phyloP scores from a whole-genome alignment of 2,888 invertebrate genomes.

The Zhuqinia jingwanae region DNA sequence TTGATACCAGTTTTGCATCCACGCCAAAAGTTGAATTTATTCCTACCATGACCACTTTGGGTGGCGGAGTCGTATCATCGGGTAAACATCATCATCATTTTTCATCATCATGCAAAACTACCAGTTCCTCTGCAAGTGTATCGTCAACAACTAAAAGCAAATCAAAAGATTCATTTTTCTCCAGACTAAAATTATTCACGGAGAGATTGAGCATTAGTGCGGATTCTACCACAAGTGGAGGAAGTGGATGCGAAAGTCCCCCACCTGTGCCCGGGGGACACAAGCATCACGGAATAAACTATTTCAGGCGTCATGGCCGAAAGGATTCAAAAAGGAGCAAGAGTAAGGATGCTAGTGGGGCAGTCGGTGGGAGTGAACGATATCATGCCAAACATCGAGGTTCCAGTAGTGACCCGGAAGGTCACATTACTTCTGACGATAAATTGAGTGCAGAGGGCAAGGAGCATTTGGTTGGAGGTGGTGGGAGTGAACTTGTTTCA shows the following conservation, averaged over 20 bases:
- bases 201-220: constrained; percentile 81
- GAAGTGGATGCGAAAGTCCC: constrained; percentile 69
- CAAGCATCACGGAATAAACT: constrained; percentile 73
- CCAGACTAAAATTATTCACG: constrained; percentile 83
- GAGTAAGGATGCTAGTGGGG: constrained; percentile 20
- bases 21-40: constrained; percentile 75
- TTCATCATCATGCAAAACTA: constrained; percentile 34
- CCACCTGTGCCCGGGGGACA: constrained; percentile 58
- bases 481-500: constrained; percentile 70
- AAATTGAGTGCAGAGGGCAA: constrained; percentile 26
- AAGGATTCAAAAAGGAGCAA: constrained; percentile 54
- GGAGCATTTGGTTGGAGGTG: constrained; percentile 47
- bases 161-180: constrained; percentile 81
- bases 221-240: constrained; percentile 65
- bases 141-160: constrained; percentile 74
- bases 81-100: constrained; percentile 34
- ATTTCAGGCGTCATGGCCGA: constrained; percentile 73
- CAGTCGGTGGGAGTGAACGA: constrained; percentile 20
- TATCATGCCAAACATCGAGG: constrained; percentile 71
- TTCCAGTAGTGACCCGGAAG: constrained; percentile 75
- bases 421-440: constrained; percentile 43
- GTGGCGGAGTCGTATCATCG: constrained; percentile 20
- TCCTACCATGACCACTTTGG: background rate
- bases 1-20: constrained; percentile 60
- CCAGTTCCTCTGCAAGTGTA: constrained; percentile 46